Conservation (phyloP, 2,797 vertebrate species). For the Eulemur rubriventer region DNA sequence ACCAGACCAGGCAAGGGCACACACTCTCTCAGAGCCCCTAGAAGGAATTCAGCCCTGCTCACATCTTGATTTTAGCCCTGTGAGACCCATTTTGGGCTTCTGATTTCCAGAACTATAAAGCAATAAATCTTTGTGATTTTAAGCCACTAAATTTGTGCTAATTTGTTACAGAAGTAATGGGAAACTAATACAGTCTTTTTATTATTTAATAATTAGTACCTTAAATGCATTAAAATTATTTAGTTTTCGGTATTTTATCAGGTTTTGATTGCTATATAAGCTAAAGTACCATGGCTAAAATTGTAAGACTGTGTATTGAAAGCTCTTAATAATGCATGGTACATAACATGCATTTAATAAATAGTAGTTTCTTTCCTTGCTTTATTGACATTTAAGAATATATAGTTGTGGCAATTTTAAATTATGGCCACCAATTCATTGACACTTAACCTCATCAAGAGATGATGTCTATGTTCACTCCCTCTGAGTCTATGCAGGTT, state of each 20-base stretch:
- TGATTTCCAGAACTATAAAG: not conserved
- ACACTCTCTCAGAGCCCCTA: not conserved
- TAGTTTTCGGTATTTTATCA: constrained; percentile 10
- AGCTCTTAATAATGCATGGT: not conserved
- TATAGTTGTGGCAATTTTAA: not conserved
- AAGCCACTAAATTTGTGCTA: not conserved
- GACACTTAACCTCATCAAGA: not conserved
- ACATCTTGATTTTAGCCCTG: not conserved
- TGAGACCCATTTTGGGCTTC: not conserved
- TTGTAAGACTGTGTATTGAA: not conserved
- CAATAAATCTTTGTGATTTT: not conserved
- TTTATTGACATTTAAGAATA: not conserved
- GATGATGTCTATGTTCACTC: not conserved
- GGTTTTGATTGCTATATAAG: constrained; percentile 4
- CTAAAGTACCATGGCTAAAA: not conserved
- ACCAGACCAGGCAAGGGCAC: not conserved
- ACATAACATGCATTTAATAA: not conserved
- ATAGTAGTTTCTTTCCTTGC: not conserved
- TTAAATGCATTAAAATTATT: constrained; percentile 26
- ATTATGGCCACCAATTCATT: not conserved
- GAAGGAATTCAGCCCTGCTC: not conserved
- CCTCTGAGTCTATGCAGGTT: not conserved
- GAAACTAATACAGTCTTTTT: not conserved
- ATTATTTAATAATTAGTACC: not conserved
- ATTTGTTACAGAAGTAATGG: not conserved